These are phyloP conservation scores for Drosophila subsilvestris DNA, from an alignment of 2,888 invertebrate genomes.

Conservation along the genomic window DNA sequence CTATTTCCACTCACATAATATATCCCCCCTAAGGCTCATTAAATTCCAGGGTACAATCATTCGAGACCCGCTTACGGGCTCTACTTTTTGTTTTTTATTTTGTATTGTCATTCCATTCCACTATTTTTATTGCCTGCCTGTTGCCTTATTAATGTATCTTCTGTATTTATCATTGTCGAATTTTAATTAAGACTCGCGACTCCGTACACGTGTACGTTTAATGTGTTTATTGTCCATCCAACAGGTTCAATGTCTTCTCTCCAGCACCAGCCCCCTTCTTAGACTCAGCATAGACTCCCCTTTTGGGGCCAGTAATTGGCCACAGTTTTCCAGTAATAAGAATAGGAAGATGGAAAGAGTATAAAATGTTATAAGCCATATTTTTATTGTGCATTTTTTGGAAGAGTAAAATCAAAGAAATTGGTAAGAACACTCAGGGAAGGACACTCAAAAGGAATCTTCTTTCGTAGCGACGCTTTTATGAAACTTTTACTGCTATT, in stretches of 20 bases:
- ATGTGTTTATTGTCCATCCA: slow-evolving; percentile 34
- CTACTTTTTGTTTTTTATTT: slow-evolving; percentile 4
- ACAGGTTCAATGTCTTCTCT: slow-evolving; percentile 39
- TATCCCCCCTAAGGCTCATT: not conserved
- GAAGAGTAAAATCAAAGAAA: not conserved
- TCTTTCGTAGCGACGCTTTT: too few species aligned
- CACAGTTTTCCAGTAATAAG: not conserved
- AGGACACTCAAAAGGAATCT: too few species aligned
- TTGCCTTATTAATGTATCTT: slow-evolving; percentile 69
- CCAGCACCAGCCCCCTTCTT: not conserved
- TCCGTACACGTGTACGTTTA: slow-evolving; percentile 44
- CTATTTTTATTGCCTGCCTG: slow-evolving; percentile 35
- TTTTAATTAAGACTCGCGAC: slow-evolving; percentile 68
- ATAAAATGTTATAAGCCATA: not conserved
- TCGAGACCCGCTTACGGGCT: too few species aligned
- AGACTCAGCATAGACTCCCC: not conserved
- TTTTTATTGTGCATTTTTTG: not conserved
- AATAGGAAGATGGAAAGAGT: not conserved
- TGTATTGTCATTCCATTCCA: not conserved
- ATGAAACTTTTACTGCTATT: too few species aligned
- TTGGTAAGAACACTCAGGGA: not conserved
- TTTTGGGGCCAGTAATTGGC: slow-evolving; percentile 1
- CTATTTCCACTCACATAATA: not conserved
- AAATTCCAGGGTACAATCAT: slow-evolving; percentile 7
- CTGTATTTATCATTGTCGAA: slow-evolving; percentile 72